These are phyloP conservation scores for Garrulus glandarius DNA, from an alignment of 2,797 vertebrate species.

Conservation along the genomic window DNA sequence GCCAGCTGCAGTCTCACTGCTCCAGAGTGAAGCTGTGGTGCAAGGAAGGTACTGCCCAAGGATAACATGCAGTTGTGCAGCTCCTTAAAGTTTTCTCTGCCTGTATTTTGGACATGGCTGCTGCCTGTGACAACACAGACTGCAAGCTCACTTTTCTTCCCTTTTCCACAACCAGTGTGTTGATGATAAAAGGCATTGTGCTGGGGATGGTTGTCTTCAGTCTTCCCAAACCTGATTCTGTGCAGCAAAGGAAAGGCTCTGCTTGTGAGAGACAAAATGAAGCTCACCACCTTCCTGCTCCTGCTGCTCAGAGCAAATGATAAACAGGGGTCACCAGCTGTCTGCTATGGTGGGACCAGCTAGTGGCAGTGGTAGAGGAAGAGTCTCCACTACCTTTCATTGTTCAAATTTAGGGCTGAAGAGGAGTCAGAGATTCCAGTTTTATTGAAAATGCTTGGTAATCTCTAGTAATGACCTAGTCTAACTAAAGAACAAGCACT, in stretches of 20 bases:
- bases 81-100: not conserved
- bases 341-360: not conserved
- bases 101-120: not conserved
- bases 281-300: not conserved
- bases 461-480: constrained; percentile 75
- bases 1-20: not conserved
- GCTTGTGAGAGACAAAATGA: not conserved
- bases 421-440: constrained; percentile 30
- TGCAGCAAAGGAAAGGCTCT: not conserved
- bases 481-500: constrained; percentile 66
- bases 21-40: rapidly evolving
- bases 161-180: not conserved
- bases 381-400: not conserved
- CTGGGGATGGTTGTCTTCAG: not conserved
- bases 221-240: not conserved
- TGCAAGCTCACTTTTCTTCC: not conserved
- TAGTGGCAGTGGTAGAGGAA: not conserved
- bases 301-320: not conserved
- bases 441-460: constrained; percentile 54
- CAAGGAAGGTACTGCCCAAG: not conserved
- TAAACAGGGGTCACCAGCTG: not conserved
- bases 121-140: not conserved
- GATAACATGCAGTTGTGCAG: not conserved
- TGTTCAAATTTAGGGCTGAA: not conserved
- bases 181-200: not conserved